A percentile compares a stretch with the other conserved stretches of the same genome.
phyloP scores from a whole-genome alignment of 2,113 vertebrate genomes.

The Crotalus viridis region DNA sequence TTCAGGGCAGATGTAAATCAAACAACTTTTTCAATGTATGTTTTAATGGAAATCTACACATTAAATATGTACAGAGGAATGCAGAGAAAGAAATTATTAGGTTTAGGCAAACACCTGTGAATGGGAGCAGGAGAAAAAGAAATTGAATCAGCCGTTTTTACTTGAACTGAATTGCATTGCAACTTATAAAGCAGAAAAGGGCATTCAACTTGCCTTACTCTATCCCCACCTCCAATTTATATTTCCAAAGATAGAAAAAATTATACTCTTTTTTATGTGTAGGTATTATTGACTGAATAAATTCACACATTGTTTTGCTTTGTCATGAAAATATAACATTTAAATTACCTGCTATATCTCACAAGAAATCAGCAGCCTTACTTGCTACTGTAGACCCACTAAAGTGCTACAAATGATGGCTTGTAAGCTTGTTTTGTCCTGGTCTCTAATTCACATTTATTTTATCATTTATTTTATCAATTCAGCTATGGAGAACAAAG shows the following conservation, averaged over 20 bases:
- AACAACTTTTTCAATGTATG: background rate
- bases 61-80: background rate
- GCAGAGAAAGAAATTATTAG: background rate
- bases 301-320: slow-evolving; percentile 17
- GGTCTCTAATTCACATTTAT: slow-evolving; percentile 23
- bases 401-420: slow-evolving; percentile 8
- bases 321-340: slow-evolving; percentile 10
- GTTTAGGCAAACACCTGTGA: background rate
- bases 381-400: background rate
- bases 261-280: background rate
- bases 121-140: background rate
- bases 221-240: background rate
- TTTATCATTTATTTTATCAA: slow-evolving; percentile 30
- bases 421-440: background rate
- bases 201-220: background rate
- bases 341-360: slow-evolving; percentile 6
- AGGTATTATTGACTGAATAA: slow-evolving; percentile 20
- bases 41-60: background rate
- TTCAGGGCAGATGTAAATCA: background rate
- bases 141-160: background rate
- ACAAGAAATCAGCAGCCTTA: slow-evolving; percentile 5
- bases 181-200: background rate
- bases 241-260: background rate
- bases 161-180: background rate
- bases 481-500: slow-evolving; percentile 27